phyloP scores from a whole-genome alignment of 2,113 vertebrate species.

The Neotragus moschatus region DNA sequence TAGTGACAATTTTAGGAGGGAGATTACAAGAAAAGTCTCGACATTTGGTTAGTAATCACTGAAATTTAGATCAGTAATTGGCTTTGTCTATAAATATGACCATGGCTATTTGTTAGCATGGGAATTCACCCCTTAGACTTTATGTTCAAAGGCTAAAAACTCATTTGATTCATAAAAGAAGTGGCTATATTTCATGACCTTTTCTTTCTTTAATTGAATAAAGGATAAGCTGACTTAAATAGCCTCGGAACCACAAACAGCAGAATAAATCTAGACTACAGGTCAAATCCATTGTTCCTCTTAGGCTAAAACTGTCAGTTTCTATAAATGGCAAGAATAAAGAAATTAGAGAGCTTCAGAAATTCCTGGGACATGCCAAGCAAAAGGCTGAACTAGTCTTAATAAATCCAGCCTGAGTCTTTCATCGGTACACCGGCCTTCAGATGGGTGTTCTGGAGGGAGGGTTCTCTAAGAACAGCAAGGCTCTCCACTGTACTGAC shows the following conservation, averaged over 20 bases:
- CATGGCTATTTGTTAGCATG: background rate
- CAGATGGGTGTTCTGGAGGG: background rate
- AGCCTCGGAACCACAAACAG: background rate
- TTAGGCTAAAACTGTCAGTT: background rate
- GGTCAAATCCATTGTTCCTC: background rate
- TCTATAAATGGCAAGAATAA: conserved; percentile 1
- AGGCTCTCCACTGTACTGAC: background rate
- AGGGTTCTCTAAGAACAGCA: background rate
- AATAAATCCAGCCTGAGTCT: background rate
- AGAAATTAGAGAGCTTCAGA: background rate
- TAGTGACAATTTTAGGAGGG: background rate
- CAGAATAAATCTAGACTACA: background rate
- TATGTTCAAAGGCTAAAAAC: background rate
- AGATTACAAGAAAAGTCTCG: background rate
- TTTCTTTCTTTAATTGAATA: background rate
- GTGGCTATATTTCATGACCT: background rate
- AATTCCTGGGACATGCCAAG: background rate
- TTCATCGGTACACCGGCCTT: background rate
- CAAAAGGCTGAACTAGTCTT: background rate
- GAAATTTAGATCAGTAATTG: background rate
- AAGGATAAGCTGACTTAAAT: background rate
- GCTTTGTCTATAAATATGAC: background rate
- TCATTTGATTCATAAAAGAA: background rate
- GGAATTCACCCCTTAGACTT: background rate
- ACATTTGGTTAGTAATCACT: background rate